Conservation (phyloP, 2,888 invertebrate genomes). For the Polydesmus complanatus region DNA sequence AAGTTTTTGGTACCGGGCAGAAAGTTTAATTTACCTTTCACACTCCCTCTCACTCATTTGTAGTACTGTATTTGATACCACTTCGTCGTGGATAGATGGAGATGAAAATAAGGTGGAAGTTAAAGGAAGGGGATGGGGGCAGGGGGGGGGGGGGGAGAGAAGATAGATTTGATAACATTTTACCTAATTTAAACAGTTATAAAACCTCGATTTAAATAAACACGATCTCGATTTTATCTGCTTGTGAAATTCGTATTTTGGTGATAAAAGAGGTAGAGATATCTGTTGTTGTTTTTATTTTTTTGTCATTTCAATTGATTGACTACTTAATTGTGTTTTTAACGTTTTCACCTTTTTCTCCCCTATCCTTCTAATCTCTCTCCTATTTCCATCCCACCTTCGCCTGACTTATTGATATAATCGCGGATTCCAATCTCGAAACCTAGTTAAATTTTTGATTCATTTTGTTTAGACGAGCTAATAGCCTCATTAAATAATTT, state of each 20-base stretch:
- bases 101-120: neutral
- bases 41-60: too few relatives aligned
- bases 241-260: neutral
- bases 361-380: too few relatives aligned
- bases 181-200: neutral
- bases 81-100: neutral
- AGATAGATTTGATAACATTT: too few relatives aligned
- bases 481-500: neutral
- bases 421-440: neutral
- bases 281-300: neutral
- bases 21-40: too few relatives aligned
- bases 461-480: too few relatives aligned
- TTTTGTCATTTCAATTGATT: too few relatives aligned
- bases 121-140: neutral
- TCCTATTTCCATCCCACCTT: neutral
- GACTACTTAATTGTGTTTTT: too few relatives aligned
- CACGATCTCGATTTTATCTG: neutral
- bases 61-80: neutral
- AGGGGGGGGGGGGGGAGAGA: neutral
- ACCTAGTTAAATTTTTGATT: neutral
- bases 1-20: too few relatives aligned
- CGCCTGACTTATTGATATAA: too few relatives aligned
- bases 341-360: too few relatives aligned
- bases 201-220: neutral
- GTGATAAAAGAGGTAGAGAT: neutral